Percentiles rank a stretch among this genome's conserved stretches.
Conservation (phyloP, 2,797 vertebrate genomes). For the Uromys caudimaculatus region DNA sequence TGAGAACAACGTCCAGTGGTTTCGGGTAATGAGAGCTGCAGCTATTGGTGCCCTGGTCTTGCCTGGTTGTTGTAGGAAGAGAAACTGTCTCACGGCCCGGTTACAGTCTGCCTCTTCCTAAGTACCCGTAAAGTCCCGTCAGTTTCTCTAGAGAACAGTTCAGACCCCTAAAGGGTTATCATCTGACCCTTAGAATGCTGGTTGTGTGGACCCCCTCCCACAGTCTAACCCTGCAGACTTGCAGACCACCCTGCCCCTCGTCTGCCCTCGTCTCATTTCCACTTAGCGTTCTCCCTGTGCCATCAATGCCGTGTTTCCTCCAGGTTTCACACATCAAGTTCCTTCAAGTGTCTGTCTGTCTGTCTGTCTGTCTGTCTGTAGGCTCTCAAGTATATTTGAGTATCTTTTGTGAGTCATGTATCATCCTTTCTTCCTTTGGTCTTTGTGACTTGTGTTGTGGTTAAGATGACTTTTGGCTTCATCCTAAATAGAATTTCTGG, state of each 20-base stretch:
- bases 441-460: background rate
- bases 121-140: background rate
- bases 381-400: background rate
- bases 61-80: background rate
- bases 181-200: background rate
- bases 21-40: background rate
- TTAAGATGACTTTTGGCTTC: conserved; percentile 45
- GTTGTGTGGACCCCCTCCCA: background rate
- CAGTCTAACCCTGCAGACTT: background rate
- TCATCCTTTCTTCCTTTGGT: conserved; percentile 8
- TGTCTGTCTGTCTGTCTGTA: background rate
- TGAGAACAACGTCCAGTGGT: background rate
- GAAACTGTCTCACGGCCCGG: conserved; percentile 4
- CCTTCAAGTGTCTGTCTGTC: background rate
- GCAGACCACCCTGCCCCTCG: background rate
- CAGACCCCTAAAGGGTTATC: background rate
- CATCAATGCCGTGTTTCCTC: conserved; percentile 21
- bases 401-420: conserved; percentile 29
- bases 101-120: background rate
- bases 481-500: background rate
- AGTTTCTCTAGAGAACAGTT: conserved; percentile 24
- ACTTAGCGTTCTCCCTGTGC: background rate
- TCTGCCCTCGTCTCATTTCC: background rate
- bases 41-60: conserved; percentile 1
- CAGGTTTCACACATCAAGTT: background rate